phyloP scores from a whole-genome alignment of 2,113 vertebrate genomes.

The Candoia aspera region DNA sequence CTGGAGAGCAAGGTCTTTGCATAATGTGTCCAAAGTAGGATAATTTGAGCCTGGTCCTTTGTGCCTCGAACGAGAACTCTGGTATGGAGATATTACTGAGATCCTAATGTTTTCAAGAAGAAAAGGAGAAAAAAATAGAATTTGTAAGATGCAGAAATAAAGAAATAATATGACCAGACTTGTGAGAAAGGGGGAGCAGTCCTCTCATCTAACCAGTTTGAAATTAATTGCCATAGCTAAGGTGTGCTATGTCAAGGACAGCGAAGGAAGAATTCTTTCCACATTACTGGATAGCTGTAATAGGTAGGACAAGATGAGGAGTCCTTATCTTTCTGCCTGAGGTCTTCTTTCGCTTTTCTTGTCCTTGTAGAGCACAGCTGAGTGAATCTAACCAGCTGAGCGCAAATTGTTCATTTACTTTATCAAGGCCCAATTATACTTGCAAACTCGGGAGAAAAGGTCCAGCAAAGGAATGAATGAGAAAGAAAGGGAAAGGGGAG shows the following conservation, averaged over 20 bases:
- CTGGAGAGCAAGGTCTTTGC: no score
- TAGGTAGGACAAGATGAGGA: neutral
- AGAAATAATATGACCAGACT: neutral
- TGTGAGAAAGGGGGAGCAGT: neutral
- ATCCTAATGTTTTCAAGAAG: neutral
- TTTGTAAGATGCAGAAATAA: no score
- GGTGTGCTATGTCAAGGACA: neutral
- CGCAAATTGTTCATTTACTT: constrained; percentile 12
- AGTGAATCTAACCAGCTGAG: neutral
- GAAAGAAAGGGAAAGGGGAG: neutral
- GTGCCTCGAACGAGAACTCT: no score
- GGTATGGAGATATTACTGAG: neutral
- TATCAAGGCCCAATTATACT: neutral
- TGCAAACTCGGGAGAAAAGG: neutral
- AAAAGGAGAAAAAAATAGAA: neutral
- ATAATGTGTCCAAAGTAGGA: no score
- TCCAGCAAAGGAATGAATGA: neutral
- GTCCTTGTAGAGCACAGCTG: constrained; percentile 9
- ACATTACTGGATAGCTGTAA: neutral
- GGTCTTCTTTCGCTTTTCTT: constrained; percentile 7
- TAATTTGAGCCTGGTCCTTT: no score
- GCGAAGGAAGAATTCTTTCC: neutral
- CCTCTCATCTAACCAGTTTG: neutral
- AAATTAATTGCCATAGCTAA: neutral
- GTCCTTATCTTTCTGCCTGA: neutral